Evolutionary conservation across 2,113 vertebrate species (phyloP).

Genomic region (Cyanoderma ruficeps): DNA sequence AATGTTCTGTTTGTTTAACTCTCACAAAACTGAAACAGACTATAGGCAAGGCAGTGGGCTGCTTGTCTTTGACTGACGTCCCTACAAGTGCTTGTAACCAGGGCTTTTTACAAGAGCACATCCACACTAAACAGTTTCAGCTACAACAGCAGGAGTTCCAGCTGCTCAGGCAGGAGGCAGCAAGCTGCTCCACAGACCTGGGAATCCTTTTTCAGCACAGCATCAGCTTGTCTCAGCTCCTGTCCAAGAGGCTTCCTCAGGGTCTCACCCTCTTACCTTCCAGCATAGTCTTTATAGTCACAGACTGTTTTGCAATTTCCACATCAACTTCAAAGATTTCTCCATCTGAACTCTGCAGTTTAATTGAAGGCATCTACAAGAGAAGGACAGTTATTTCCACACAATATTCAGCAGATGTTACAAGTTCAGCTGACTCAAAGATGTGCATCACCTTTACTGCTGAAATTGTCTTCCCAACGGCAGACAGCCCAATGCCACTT

Average conservation of each 20-base stretch:
- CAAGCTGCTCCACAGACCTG: not conserved
- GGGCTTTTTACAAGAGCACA: not conserved
- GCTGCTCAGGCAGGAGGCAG: not conserved
- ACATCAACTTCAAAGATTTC: conserved; percentile 99
- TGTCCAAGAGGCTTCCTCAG: not conserved
- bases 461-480: not conserved
- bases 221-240: not conserved
- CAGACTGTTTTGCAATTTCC: conserved; percentile 98
- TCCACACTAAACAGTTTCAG: not conserved
- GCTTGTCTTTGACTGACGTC: not conserved
- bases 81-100: not conserved
- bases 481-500: not conserved
- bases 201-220: not conserved
- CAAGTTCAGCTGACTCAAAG: not conserved
- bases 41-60: not conserved
- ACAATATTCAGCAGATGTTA: not conserved
- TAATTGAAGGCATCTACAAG: conserved; percentile 95
- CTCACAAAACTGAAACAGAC: not conserved
- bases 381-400: conserved; percentile 28
- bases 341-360: conserved; percentile 98
- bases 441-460: not conserved
- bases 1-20: not conserved
- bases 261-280: conserved; percentile 83
- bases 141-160: not conserved
- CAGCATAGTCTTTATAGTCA: conserved; percentile 99